A percentile compares a stretch with the other conserved stretches of the same genome.
phyloP scores from a whole-genome alignment of 2,797 vertebrate genomes.

The Microchirus variegatus region DNA sequence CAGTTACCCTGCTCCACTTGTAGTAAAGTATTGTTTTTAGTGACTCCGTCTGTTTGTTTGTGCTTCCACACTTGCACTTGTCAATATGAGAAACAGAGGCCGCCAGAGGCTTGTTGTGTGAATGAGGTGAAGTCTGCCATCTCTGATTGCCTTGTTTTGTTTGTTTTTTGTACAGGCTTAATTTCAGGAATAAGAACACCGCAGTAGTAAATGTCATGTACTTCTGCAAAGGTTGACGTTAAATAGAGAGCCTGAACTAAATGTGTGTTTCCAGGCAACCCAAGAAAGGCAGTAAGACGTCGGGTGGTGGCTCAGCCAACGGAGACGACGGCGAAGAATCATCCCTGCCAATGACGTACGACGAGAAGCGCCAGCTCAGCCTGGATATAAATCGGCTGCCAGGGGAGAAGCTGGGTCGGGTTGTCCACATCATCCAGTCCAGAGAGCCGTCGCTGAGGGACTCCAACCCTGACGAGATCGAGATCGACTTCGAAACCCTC shows the following conservation, averaged over 20 bases:
- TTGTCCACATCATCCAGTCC: conserved; percentile 97
- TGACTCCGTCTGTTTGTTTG: no score
- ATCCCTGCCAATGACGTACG: conserved; percentile 95
- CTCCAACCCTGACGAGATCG: conserved; percentile 97
- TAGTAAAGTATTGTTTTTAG: no score
- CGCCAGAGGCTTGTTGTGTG: no score
- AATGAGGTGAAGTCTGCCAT: no score
- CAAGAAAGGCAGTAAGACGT: conserved; percentile 88
- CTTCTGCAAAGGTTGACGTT: background rate
- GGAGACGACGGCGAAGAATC: conserved; percentile 93
- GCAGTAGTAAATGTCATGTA: no score
- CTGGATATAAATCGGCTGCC: conserved; percentile 96
- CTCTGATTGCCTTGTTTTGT: no score
- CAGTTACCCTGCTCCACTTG: background rate
- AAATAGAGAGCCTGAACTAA: no score
- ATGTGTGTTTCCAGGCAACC: conserved; percentile 82
- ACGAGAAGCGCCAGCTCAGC: conserved; percentile 95
- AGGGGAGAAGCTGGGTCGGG: conserved; percentile 94
- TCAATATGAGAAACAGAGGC: no score
- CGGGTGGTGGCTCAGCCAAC: conserved; percentile 74
- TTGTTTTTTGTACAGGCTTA: no score
- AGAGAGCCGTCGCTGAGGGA: conserved; percentile 94
- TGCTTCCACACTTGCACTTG: no score
- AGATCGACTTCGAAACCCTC: conserved; percentile 97
- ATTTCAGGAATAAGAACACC: background rate